Base-by-base conservation (phyloP, 2,113 vertebrate species). In the Platichthys flesus region DNA sequence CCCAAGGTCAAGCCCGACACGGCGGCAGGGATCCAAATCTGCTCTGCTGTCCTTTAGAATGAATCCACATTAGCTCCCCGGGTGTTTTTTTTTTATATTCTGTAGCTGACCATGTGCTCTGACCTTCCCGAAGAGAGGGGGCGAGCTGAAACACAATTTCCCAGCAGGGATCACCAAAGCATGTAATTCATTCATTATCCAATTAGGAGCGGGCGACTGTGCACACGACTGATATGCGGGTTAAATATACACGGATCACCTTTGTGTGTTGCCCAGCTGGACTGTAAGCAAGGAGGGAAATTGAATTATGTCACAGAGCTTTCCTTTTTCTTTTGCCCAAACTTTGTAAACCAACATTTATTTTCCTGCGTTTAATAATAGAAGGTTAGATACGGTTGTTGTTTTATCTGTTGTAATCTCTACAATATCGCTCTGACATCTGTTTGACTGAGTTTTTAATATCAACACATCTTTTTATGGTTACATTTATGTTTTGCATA, bases 131-230 rank as follows among this genome's bases (percentile, higher is more conserved):
- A 42, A 10, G 83, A 65, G 82, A 59, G 21, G 69, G 61, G 73
- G 14, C n/a, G 23, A 76, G 76, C 56, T 55, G 59, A 79, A 80
- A 71, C 75, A 51, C 13, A 82, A 77, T 79, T 80, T 69, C 83
- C 74, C 86, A 85, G 88, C 83, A 85, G 83, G 86, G 78, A 80
- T 86, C 83, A 86, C 20, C 74, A 89, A 86, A 89, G 88, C 87
- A 84, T 89, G 78, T 85, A 80, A 92, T 91, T 88, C 83, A 85
- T 84, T 84, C 83, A 90, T 86, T 84, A 89, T 74, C 60, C 67
- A 84, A 90, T 90, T 85, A 86, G 28, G 72, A 76, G 80, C 57
- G 31, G 12, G 21, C 10, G 23, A 76, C 56, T 78, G 65, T 83
- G 83, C 15, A 10, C 28, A 26, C n/a, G 40, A 64, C 66, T 79